These are phyloP conservation scores for Meiosimyza platycephala DNA, from an alignment of 2,888 invertebrate species.

Conservation along the genomic window DNA sequence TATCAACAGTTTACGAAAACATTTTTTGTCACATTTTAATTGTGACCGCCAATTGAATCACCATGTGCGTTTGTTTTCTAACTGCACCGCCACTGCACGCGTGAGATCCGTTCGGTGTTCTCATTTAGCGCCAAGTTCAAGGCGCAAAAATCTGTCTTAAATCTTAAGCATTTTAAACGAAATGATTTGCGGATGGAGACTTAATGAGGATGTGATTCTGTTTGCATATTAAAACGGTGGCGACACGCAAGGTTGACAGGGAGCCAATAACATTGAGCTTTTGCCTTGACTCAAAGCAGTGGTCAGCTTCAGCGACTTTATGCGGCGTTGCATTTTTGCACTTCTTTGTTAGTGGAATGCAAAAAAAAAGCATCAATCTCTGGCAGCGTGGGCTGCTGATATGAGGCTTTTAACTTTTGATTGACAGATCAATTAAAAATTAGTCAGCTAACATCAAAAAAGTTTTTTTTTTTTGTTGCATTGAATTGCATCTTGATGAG, in stretches of 20 bases:
- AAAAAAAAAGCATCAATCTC: neutral
- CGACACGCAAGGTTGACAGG: slow-evolving; percentile 12
- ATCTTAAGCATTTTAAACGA: slow-evolving; percentile 12
- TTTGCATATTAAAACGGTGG: slow-evolving; percentile 19
- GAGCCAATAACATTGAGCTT: neutral
- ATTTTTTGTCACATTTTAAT: no score
- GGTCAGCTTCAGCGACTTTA: no score
- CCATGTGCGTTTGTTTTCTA: neutral
- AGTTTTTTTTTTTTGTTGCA: neutral
- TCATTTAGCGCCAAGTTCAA: neutral
- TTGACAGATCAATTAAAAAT: slow-evolving; percentile 63
- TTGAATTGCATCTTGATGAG: no score
- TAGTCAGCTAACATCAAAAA: slow-evolving; percentile 49
- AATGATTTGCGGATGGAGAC: slow-evolving; percentile 1
- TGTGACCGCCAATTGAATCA: no score
- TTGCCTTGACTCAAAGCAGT: neutral
- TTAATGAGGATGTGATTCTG: slow-evolving; percentile 16
- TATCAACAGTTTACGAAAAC: no score
- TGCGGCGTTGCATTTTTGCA: no score
- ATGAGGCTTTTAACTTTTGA: slow-evolving; percentile 45
- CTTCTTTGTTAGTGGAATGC: neutral
- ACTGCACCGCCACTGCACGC: neutral
- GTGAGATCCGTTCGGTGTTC: neutral
- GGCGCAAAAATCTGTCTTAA: slow-evolving; percentile 10
- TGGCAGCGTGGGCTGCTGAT: slow-evolving; percentile 3